phyloP scores from a whole-genome alignment of 2,113 vertebrate genomes.

The Myotis yumanensis region DNA sequence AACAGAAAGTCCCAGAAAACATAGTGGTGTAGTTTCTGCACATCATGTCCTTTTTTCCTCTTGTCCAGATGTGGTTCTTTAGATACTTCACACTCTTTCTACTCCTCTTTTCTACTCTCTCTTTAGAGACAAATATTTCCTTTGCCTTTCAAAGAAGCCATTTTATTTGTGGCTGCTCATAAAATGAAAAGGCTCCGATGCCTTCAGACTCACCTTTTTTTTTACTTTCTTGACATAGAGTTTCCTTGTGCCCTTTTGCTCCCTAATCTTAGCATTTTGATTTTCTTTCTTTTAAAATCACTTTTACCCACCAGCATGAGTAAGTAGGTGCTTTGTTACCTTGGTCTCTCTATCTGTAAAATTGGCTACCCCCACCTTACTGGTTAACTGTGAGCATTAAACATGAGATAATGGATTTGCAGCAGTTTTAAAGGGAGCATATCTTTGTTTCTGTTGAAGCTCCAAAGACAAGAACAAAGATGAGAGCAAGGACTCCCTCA shows the following conservation, averaged over 20 bases:
- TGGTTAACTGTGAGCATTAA: not conserved
- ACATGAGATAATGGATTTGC: not conserved
- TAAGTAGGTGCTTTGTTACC: not conserved
- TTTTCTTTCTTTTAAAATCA: conserved; percentile 48
- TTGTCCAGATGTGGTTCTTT: conserved; percentile 1
- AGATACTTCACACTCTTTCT: not conserved
- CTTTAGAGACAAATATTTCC: not conserved
- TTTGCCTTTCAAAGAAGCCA: not conserved
- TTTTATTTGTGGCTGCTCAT: not conserved
- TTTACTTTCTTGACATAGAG: not conserved
- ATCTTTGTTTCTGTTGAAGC: not conserved
- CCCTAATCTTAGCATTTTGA: conserved; percentile 8
- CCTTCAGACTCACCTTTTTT: not conserved
- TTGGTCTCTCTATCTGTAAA: not conserved
- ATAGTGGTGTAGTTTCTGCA: not conserved
- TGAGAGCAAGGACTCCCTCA: not conserved
- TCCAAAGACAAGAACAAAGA: not conserved
- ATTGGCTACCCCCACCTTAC: not conserved
- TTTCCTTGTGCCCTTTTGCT: conserved; percentile 16
- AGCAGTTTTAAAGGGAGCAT: not conserved
- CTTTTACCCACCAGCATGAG: not conserved
- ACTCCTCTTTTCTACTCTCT: not conserved
- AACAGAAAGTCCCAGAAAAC: conserved; percentile 64
- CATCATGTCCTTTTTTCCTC: not conserved
- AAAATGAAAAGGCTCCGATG: not conserved